These are phyloP conservation scores for Lordiphosa mommai DNA, from an alignment of 1,140 invertebrate species.

Conservation along the genomic window DNA sequence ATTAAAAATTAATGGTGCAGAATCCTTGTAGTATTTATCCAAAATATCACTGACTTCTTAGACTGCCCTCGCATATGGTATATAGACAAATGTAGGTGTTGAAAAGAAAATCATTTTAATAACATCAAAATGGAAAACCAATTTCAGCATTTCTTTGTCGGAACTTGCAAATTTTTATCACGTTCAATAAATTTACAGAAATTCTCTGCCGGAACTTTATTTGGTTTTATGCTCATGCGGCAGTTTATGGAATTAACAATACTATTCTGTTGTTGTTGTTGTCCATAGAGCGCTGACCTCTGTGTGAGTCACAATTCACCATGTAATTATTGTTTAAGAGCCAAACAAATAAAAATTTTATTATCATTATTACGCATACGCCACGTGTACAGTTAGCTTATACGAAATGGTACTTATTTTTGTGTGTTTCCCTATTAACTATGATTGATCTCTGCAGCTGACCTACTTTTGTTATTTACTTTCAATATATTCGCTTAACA, in stretches of 20 bases:
- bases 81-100: conserved; percentile 12
- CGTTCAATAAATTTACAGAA: not conserved
- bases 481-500: conserved; percentile 56
- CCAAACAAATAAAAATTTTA: no score
- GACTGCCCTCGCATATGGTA: not conserved
- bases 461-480: conserved; percentile 64
- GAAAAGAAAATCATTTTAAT: conserved; percentile 1
- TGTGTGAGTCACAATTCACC: not conserved
- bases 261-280: not conserved
- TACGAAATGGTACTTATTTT: not conserved
- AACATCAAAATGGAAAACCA: not conserved
- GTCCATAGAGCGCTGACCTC: conserved; percentile 43
- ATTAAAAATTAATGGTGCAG: no score
- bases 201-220: no score
- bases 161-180: conserved; percentile 25
- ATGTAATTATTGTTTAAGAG: no score
- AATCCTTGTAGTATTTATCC: no score
- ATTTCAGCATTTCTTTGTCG: conserved; percentile 9
- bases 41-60: not conserved
- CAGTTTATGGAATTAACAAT: conserved; percentile 8
- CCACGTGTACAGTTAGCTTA: conserved; percentile 29
- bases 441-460: conserved; percentile 60
- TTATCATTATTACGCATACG: conserved; percentile 24
- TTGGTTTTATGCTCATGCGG: no score
- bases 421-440: not conserved